A percentile compares a stretch with the other conserved stretches of the same genome.
phyloP scores from a whole-genome alignment of 2,888 invertebrate genomes.

The Dicyrtomina minuta region DNA sequence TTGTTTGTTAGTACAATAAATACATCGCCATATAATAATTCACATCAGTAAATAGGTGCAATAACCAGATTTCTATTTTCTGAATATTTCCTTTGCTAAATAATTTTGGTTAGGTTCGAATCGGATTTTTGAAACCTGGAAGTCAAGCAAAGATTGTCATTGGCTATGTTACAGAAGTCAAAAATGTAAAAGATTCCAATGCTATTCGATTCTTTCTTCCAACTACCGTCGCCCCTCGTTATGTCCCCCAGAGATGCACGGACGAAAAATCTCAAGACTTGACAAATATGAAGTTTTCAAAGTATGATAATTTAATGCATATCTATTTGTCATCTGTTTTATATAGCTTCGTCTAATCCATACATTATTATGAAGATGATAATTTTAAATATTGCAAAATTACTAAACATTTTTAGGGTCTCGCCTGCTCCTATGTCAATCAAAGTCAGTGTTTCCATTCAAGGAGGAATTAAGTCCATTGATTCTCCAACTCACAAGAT shows the following conservation, averaged over 20 bases:
- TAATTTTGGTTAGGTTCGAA: too few species aligned
- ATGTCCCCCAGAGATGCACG: constrained; percentile 42
- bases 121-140: constrained; percentile 52
- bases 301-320: too few species aligned
- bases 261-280: constrained; percentile 44
- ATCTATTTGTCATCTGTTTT: constrained; percentile 8
- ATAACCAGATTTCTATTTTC: too few species aligned
- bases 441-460: constrained; percentile 44
- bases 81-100: too few species aligned
- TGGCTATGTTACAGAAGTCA: constrained; percentile 51
- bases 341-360: too few species aligned
- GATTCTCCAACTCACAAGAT: constrained; percentile 47
- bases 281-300: constrained; percentile 42
- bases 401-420: constrained; percentile 7
- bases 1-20: too few species aligned
- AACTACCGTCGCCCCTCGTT: constrained; percentile 53
- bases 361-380: too few species aligned
- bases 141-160: constrained; percentile 48
- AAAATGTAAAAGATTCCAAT: constrained; percentile 46
- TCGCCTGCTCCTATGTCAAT: constrained; percentile 48
- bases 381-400: too few species aligned
- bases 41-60: too few species aligned
- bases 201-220: constrained; percentile 52
- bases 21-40: too few species aligned
- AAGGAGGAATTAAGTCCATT: constrained; percentile 47